These are phyloP conservation scores for Carabus problematicus DNA, from an alignment of 2,888 invertebrate genomes.

Conservation along the genomic window DNA sequence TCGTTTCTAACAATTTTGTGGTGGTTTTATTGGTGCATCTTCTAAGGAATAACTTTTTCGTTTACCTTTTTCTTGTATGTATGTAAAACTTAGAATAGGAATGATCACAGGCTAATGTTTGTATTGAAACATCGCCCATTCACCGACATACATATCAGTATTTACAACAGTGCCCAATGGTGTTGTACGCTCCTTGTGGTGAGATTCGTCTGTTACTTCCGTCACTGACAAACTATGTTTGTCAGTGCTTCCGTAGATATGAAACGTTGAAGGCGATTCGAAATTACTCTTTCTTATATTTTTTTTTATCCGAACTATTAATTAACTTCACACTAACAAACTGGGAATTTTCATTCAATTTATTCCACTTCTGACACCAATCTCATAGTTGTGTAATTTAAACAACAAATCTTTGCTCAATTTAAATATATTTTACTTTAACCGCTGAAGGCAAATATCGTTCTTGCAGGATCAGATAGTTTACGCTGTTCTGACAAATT, in stretches of 20 bases:
- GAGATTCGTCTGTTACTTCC: background rate
- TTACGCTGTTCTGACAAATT: too few species aligned
- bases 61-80: background rate
- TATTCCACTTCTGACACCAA: background rate
- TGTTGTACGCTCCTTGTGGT: too few species aligned
- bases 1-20: background rate
- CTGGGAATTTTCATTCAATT: slow-evolving; percentile 10
- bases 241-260: background rate
- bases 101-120: background rate
- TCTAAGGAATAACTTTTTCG: background rate
- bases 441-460: too few species aligned
- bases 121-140: background rate
- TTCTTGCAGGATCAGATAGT: too few species aligned
- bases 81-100: background rate
- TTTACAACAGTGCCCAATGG: too few species aligned
- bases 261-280: slow-evolving; percentile 8
- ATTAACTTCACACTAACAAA: slow-evolving; percentile 7
- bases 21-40: background rate
- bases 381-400: too few species aligned
- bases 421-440: too few species aligned
- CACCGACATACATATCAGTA: background rate
- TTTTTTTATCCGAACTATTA: background rate
- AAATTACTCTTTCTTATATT: slow-evolving; percentile 4
- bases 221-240: too few species aligned
- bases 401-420: too few species aligned